Conservation (phyloP, 2,113 vertebrate genomes). For the Heterochromis multidens region DNA sequence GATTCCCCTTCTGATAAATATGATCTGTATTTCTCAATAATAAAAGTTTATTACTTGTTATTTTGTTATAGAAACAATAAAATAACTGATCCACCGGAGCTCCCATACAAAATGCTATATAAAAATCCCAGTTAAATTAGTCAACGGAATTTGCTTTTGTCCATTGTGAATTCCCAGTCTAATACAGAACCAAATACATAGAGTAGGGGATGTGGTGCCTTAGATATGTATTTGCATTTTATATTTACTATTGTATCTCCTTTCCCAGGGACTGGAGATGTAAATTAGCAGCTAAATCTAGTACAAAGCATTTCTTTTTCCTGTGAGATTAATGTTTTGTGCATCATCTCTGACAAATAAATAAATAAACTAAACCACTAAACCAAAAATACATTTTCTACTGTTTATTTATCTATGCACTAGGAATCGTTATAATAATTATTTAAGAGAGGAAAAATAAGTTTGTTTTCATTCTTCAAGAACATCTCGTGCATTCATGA, state of each 20-base stretch:
- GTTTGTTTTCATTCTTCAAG: neutral
- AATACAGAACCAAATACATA: neutral
- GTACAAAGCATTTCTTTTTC: neutral
- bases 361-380: neutral
- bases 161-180: neutral
- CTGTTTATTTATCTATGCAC: neutral
- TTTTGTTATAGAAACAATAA: neutral
- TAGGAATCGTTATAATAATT: neutral
- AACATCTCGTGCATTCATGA: neutral
- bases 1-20: neutral
- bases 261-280: neutral
- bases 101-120: neutral
- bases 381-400: neutral
- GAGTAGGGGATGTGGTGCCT: fast-evolving
- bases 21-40: neutral
- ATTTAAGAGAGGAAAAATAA: neutral
- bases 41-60: neutral
- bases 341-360: neutral
- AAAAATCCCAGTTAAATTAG: neutral
- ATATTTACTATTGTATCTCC: neutral
- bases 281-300: neutral
- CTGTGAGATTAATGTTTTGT: neutral
- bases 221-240: neutral
- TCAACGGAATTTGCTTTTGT: neutral
- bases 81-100: neutral